phyloP scores from a whole-genome alignment of 2,797 vertebrate species.

The Ispidina picta region DNA sequence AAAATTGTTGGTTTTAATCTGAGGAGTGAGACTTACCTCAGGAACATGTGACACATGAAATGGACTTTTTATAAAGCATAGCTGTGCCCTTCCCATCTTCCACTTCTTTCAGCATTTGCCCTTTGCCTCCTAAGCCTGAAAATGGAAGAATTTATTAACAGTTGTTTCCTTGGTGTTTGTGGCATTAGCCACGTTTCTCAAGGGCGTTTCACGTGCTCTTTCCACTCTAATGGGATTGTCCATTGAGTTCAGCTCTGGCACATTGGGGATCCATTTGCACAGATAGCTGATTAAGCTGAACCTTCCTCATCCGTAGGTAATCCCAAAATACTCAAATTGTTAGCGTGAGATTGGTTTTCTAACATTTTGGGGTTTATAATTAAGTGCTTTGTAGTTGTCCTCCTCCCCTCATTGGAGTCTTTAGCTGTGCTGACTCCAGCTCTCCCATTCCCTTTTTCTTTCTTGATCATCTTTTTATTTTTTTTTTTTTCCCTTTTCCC shows the following conservation, averaged over 20 bases:
- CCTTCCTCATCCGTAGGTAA: conserved; percentile 64
- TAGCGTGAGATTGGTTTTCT: conserved; percentile 43
- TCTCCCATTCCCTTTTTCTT: background rate
- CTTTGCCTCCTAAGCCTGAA: conserved; percentile 55
- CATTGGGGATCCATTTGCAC: background rate
- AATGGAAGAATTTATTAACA: conserved; percentile 20
- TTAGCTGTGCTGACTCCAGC: background rate
- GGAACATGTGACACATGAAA: background rate
- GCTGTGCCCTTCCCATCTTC: conserved; percentile 9
- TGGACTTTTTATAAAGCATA: background rate
- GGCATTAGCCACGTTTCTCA: conserved; percentile 56
- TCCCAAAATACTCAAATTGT: conserved; percentile 57
- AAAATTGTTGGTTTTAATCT: background rate
- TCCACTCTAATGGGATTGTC: conserved; percentile 66
- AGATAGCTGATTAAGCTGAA: conserved; percentile 64
- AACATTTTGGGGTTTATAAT: conserved; percentile 51
- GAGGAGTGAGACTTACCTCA: background rate
- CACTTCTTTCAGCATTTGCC: conserved; percentile 25
- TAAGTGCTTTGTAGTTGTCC: conserved; percentile 23
- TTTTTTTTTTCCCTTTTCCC: background rate
- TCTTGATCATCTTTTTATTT: background rate
- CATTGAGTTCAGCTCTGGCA: conserved; percentile 13
- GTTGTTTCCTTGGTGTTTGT: conserved; percentile 65
- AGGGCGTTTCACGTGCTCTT: conserved; percentile 62
- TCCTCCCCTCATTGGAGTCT: background rate